Evolutionary conservation across 2,797 vertebrate genomes (phyloP), one percentile per base, ranked within the genome.

Genomic region (Pseudochaenichthys georgianus): DNA sequence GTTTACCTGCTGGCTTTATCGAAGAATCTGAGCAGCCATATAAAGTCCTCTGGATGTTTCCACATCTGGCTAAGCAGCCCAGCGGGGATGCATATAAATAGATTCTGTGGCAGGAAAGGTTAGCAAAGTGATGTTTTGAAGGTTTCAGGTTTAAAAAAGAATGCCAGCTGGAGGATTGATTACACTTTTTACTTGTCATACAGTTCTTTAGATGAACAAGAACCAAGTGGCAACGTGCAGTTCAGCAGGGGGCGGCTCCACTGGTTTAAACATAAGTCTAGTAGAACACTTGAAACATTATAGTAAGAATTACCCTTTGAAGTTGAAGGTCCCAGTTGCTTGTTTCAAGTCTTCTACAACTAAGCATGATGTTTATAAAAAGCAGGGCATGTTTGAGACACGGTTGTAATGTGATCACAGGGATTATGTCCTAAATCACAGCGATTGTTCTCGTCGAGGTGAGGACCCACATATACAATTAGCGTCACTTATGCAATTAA

Each of bases 1-100:
- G 47, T 70, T 73, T 63, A 76, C 48, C 48, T 51, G 59, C 43
- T 47, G 23, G 75, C 51, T 65, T 71, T 72, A 71, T 64, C 60
- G 62, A 75, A 57, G n/a, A 82, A 43, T 21, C 28, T 63, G n/a
- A 71, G 75, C 34, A 73, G 28, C 23, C 69, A 60, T 11, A 23
- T 59, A 51, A 31, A 19, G 28, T 21, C 42, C 45, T 64, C 38
- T 13, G 51, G 31, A 55, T 38, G 48, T 57, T 73, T 23, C 54
- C 34, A 54, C 42, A 55, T 50, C 59, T 64, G 59, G 23, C 21
- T 51, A 11, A 61, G 55, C 17, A 75, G 28, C 43, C 23, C 8
- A 52, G 28, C 16, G 38, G 6, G 61, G 61, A 52, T 4, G 28
- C 55, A 77, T 43, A 45, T 48, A 28, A 53, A 75, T 79, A 41